Evolutionary conservation across 2,888 invertebrate species (phyloP).

Genomic region (Incurvaria masculella): DNA sequence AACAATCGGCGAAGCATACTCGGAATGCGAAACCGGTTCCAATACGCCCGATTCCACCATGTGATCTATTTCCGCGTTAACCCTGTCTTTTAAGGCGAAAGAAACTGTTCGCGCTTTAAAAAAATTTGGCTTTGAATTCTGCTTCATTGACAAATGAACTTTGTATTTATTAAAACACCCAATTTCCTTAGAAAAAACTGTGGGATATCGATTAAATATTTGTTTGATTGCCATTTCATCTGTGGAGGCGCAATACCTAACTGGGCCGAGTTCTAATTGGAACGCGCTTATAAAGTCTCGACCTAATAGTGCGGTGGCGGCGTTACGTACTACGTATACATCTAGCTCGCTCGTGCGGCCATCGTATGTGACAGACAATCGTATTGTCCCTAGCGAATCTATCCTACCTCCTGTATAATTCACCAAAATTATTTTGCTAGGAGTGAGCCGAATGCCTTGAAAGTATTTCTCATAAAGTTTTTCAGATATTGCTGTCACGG

Average conservation of each 20-base stretch:
- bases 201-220: background rate
- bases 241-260: background rate
- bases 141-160: background rate
- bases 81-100: conserved; percentile 18
- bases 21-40: conserved; percentile 13
- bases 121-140: background rate
- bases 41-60: conserved; percentile 17
- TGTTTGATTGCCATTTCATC: background rate
- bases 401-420: conserved; percentile 13
- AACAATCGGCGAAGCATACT: conserved; percentile 18
- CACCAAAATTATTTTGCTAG: conserved; percentile 6
- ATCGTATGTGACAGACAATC: conserved; percentile 9
- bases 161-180: background rate
- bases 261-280: conserved; percentile 8
- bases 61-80: conserved; percentile 17
- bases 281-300: conserved; percentile 10
- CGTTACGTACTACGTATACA: conserved; percentile 8
- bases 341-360: conserved; percentile 3
- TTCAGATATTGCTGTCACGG: conserved; percentile 13
- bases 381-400: conserved; percentile 6
- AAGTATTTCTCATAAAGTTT: conserved; percentile 8
- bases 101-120: conserved; percentile 17
- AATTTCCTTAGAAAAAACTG: conserved; percentile 4
- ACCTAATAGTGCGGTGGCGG: conserved; percentile 9
- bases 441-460: conserved; percentile 8